Conservation (phyloP, 2,113 vertebrate species). For the Jaculus jaculus region DNA sequence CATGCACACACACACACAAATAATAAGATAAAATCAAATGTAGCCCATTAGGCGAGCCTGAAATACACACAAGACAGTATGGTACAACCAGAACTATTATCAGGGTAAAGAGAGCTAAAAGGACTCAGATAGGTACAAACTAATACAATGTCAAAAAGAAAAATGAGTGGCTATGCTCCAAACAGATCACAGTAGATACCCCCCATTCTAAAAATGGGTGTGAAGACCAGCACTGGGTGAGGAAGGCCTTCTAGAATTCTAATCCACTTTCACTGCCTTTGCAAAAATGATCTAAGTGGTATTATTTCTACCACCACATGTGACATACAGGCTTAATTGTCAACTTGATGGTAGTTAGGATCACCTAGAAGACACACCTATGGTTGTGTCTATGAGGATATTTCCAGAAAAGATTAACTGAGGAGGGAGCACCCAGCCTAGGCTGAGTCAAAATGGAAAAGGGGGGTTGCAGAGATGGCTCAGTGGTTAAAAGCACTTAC, state of each 20-base stretch:
- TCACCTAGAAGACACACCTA: neutral
- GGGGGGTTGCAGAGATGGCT: too few species aligned
- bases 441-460: neutral
- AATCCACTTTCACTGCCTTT: neutral
- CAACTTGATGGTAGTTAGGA: too few species aligned
- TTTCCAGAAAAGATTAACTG: neutral
- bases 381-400: neutral
- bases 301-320: neutral
- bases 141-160: neutral
- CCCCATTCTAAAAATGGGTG: neutral
- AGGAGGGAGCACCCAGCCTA: neutral
- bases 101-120: neutral
- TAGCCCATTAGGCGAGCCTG: neutral
- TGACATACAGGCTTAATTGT: neutral
- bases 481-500: too few species aligned
- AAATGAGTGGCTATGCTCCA: neutral
- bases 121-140: neutral
- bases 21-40: too few species aligned
- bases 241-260: neutral
- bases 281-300: neutral
- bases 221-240: neutral
- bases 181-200: neutral
- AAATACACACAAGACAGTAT: neutral
- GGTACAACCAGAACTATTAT: neutral
- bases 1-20: too few species aligned